Conservation (phyloP, 30 jellyfish, hydroid and myxozoan genomes). For the Sanderia malayensis region DNA sequence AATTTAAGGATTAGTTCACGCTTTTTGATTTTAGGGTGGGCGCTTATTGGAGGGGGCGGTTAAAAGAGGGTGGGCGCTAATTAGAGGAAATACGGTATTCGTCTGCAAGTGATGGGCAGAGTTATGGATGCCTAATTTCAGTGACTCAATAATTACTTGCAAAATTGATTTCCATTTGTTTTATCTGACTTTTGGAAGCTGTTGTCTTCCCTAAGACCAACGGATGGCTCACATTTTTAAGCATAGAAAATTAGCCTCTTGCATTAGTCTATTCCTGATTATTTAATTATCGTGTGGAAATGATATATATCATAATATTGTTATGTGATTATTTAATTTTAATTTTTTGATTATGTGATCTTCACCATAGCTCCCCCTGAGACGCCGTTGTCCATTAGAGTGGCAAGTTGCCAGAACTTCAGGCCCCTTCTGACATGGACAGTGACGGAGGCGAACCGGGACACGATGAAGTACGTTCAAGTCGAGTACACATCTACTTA, state of each 20-base stretch:
- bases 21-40: neutral
- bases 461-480: slow-evolving; percentile 23
- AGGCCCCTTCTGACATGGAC: slow-evolving; percentile 62
- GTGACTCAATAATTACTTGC: slow-evolving; percentile 80
- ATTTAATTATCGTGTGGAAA: no score
- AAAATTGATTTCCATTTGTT: slow-evolving; percentile 16
- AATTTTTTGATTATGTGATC: no score
- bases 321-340: no score
- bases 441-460: slow-evolving; percentile 66
- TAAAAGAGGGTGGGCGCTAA: no score
- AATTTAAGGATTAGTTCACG: no score
- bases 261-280: no score
- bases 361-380: slow-evolving; percentile 70
- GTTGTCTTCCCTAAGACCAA: neutral
- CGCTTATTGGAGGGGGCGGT: neutral
- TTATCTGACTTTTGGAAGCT: slow-evolving; percentile 15
- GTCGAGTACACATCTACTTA: slow-evolving; percentile 56
- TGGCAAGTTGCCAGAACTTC: slow-evolving; percentile 33
- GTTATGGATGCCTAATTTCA: slow-evolving; percentile 22
- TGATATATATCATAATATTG: no score
- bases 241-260: no score
- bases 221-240: neutral
- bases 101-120: slow-evolving; percentile 92
- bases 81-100: no score
- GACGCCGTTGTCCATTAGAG: slow-evolving; percentile 62